A percentile compares a stretch with the other conserved stretches of the same genome.
Evolutionary conservation across 1,140 invertebrate genomes (phyloP).

Genomic region (Zophobas atratus): DNA sequence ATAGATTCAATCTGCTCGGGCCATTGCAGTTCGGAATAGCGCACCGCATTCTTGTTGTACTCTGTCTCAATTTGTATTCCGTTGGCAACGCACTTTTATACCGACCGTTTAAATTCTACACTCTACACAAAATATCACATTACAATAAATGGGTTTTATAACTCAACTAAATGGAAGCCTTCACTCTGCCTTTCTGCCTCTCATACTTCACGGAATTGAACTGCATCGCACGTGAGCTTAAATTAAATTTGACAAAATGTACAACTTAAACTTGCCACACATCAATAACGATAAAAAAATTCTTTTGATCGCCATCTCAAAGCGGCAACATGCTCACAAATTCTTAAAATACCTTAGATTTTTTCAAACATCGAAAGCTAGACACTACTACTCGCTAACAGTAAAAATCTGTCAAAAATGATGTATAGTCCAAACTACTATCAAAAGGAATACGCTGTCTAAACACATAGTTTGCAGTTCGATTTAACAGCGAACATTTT

Average conservation of each 20-base stretch:
- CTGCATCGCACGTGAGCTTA: too few relatives aligned
- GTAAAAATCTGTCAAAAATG: neutral
- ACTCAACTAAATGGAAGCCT: slow-evolving; percentile 19
- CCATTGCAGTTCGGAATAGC: slow-evolving; percentile 30
- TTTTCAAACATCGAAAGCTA: too few relatives aligned
- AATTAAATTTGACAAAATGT: too few relatives aligned
- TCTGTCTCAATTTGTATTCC: slow-evolving; percentile 26
- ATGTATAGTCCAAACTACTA: neutral
- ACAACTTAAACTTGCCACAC: too few relatives aligned
- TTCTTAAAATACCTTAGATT: too few relatives aligned
- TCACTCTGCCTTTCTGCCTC: too few relatives aligned
- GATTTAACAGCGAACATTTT: too few relatives aligned
- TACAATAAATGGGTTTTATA: slow-evolving; percentile 25
- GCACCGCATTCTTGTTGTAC: slow-evolving; percentile 19
- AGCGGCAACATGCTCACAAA: too few relatives aligned
- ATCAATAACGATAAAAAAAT: too few relatives aligned
- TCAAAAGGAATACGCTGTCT: neutral
- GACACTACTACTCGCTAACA: neutral
- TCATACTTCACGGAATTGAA: too few relatives aligned
- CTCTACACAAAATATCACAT: slow-evolving; percentile 23
- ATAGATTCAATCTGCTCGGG: slow-evolving; percentile 32
- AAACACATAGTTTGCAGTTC: too few relatives aligned
- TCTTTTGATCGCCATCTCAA: too few relatives aligned
- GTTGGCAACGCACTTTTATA: slow-evolving; percentile 14
- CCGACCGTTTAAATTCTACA: slow-evolving; percentile 24